phyloP scores from a whole-genome alignment of 1,140 invertebrate species.

The Calephelis virginiensis region DNA sequence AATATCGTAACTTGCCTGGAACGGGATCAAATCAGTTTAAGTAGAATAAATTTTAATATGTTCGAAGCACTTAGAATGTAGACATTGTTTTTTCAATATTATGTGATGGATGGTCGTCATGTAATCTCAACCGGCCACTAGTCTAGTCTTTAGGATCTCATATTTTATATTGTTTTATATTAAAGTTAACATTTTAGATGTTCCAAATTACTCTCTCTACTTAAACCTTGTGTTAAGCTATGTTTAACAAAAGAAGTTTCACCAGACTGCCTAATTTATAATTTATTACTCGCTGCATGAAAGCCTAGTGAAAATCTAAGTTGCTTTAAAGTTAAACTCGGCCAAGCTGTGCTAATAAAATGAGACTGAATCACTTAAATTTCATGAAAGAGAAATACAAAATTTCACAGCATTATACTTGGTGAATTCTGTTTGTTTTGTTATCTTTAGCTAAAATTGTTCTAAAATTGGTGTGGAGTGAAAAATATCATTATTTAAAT shows the following conservation, averaged over 20 bases:
- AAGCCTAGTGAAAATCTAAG: conserved; percentile 11
- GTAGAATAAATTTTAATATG: conserved; percentile 46
- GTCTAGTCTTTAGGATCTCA: conserved; percentile 5
- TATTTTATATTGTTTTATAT: conserved; percentile 8
- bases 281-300: conserved; percentile 1
- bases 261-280: conserved; percentile 9
- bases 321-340: conserved; percentile 12
- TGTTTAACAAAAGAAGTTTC: not conserved
- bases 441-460: too few relatives aligned
- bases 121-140: conserved; percentile 5
- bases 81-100: conserved; percentile 4
- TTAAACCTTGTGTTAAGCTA: conserved; percentile 10
- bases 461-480: too few relatives aligned
- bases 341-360: conserved; percentile 4
- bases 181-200: not conserved
- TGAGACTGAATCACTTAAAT: conserved; percentile 13
- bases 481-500: too few relatives aligned
- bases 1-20: conserved; percentile 67
- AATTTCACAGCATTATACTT: not conserved
- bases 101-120: conserved; percentile 4
- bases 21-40: conserved; percentile 73
- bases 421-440: not conserved
- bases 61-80: conserved; percentile 12
- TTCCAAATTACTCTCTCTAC: not conserved
- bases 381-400: not conserved